A percentile compares a stretch with the other conserved stretches of the same genome.
Conservation (phyloP, 2,113 vertebrate species). For the Tragelaphus strepsiceros region DNA sequence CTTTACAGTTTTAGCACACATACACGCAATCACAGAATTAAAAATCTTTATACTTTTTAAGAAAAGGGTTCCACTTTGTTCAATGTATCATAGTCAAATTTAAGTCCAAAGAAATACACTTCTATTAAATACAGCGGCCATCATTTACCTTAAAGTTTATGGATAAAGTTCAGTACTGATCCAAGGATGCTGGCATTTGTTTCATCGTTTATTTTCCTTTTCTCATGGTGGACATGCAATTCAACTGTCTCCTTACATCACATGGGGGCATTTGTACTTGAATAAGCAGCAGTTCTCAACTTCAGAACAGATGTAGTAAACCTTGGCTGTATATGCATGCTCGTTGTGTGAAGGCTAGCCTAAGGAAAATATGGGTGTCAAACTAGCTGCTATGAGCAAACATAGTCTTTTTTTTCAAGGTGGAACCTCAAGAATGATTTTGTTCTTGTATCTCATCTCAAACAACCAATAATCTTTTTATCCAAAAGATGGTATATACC, state of each 20-base stretch:
- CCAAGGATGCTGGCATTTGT: constrained; percentile 57
- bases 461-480: constrained; percentile 63
- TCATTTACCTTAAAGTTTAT: constrained; percentile 78
- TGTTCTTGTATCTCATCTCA: constrained; percentile 83
- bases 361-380: constrained; percentile 56
- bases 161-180: constrained; percentile 74
- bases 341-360: constrained; percentile 78
- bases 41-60: constrained; percentile 44
- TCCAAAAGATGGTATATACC: constrained; percentile 63
- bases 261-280: constrained; percentile 72
- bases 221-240: constrained; percentile 72
- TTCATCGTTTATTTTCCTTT: constrained; percentile 78
- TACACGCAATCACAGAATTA: constrained; percentile 43
- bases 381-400: constrained; percentile 73
- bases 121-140: constrained; percentile 67
- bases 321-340: constrained; percentile 79
- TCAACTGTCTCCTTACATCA: constrained; percentile 68
- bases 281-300: constrained; percentile 72
- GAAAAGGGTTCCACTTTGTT: constrained; percentile 39
- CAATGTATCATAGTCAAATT: constrained; percentile 33
- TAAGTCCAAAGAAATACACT: constrained; percentile 39
- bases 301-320: constrained; percentile 66
- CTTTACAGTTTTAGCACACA: constrained; percentile 59
- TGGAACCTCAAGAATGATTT: constrained; percentile 78
- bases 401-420: constrained; percentile 59